Evolutionary conservation across 2,113 vertebrate genomes (phyloP).

Genomic region (Sebastes fasciatus): DNA sequence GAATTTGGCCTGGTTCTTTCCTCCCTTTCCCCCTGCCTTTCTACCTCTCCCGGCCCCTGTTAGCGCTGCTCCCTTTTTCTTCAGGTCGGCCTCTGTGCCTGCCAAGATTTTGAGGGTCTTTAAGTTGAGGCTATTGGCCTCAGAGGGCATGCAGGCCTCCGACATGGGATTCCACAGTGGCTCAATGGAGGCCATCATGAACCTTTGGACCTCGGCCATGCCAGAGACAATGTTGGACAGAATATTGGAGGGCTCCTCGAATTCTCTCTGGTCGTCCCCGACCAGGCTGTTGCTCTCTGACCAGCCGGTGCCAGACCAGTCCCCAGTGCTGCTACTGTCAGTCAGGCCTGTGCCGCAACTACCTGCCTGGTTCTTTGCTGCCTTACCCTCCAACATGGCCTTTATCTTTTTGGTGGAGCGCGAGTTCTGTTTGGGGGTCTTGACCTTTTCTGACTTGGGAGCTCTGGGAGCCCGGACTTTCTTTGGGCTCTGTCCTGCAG

Average conservation of each 20-base stretch:
- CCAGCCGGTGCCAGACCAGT: conserved; percentile 90
- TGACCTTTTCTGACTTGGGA: conserved; percentile 93
- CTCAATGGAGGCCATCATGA: conserved; percentile 99
- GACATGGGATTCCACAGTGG: conserved; percentile 94
- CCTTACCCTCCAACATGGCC: conserved; percentile 86
- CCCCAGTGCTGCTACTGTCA: conserved; percentile 82
- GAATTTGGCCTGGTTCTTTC: conserved; percentile 92
- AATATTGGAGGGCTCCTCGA: conserved; percentile 98
- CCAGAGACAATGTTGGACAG: conserved; percentile 99
- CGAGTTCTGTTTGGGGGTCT: conserved; percentile 90
- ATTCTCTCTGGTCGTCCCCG: conserved; percentile 96
- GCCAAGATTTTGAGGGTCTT: conserved; percentile 99
- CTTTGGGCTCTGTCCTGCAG: conserved; percentile 91
- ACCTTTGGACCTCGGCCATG: conserved; percentile 98
- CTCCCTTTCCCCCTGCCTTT: conserved; percentile 91
- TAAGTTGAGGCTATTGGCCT: conserved; percentile 97
- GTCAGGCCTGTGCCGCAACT: conserved; percentile 71
- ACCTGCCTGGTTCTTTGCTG: conserved; percentile 87
- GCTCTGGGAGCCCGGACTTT: conserved; percentile 92
- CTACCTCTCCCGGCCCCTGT: conserved; percentile 88
- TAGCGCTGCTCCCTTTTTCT: conserved; percentile 90
- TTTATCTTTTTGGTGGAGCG: conserved; percentile 95
- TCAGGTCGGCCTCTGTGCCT: conserved; percentile 93
- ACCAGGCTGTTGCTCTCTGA: conserved; percentile 89
- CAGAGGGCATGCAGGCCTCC: conserved; percentile 91